Conservation (phyloP, 2,888 invertebrate species). For the Ormyrus rosae region DNA sequence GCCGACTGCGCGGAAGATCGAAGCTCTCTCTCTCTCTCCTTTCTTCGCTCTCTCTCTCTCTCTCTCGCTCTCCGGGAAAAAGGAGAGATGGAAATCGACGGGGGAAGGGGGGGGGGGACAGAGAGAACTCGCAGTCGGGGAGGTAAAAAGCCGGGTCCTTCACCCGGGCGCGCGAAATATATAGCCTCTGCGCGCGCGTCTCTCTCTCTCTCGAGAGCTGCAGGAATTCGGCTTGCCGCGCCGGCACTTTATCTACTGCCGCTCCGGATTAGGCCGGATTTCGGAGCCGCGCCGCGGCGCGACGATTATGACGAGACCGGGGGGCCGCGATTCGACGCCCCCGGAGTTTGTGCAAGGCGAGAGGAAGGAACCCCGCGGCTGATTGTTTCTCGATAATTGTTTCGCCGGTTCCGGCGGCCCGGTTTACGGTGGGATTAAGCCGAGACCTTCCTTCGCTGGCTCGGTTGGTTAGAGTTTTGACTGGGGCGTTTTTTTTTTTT, state of each 20-base stretch:
- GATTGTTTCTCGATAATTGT: too few species aligned
- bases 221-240: slow-evolving; percentile 15
- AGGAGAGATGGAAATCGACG: background rate
- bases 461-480: too few species aligned
- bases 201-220: slow-evolving; percentile 42
- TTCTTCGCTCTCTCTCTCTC: too few species aligned
- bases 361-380: too few species aligned
- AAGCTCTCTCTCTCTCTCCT: too few species aligned
- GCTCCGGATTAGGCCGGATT: slow-evolving; percentile 27
- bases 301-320: background rate
- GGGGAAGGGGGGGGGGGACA: slow-evolving; percentile 40
- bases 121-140: slow-evolving; percentile 33
- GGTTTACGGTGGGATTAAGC: too few species aligned
- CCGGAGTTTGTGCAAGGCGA: too few species aligned
- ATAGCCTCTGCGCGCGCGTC: too few species aligned
- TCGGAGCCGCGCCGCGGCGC: background rate
- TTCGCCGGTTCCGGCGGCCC: too few species aligned
- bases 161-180: slow-evolving; percentile 62
- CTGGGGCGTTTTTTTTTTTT: too few species aligned
- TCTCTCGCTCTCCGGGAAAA: background rate
- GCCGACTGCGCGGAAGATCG: background rate
- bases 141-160: slow-evolving; percentile 65
- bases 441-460: too few species aligned
- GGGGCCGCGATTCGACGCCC: too few species aligned
- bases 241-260: slow-evolving; percentile 57